A percentile compares a stretch with the other conserved stretches of the same genome.
These are phyloP conservation scores for Coronaproctus castanopsis DNA, from an alignment of 2,888 invertebrate genomes.

Conservation along the genomic window DNA sequence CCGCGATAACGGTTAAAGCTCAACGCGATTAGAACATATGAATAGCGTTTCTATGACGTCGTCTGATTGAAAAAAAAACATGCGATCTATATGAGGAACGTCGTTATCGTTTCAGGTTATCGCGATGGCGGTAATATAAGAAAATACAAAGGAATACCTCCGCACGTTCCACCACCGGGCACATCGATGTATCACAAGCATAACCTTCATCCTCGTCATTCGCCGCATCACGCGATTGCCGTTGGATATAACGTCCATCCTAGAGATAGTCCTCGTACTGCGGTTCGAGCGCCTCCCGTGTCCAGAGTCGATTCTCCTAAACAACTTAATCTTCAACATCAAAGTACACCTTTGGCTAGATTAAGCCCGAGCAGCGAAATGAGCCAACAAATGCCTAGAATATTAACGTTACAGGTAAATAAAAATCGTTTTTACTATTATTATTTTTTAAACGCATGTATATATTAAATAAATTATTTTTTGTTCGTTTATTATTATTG, in stretches of 20 bases:
- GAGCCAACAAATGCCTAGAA: conserved; percentile 75
- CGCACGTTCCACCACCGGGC: conserved; percentile 43
- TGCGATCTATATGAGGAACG: too few relatives aligned
- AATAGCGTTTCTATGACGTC: too few relatives aligned
- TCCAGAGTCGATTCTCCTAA: conserved; percentile 24
- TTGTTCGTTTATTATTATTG: too few relatives aligned
- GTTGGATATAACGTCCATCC: conserved; percentile 42
- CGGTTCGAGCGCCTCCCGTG: conserved; percentile 24
- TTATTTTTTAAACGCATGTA: too few relatives aligned
- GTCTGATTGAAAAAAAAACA: too few relatives aligned
- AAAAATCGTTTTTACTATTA: neutral
- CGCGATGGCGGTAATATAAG: conserved; percentile 64
- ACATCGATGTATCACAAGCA: conserved; percentile 37
- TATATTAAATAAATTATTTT: too few relatives aligned
- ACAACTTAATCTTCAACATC: conserved; percentile 36
- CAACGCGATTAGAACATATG: too few relatives aligned
- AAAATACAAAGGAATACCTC: conserved; percentile 72
- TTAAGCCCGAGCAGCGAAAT: conserved; percentile 80
- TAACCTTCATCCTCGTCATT: conserved; percentile 47
- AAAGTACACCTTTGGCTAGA: conserved; percentile 74
- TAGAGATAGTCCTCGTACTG: conserved; percentile 22
- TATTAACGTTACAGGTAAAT: conserved; percentile 44
- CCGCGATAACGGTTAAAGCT: too few relatives aligned
- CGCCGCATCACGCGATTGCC: conserved; percentile 48
- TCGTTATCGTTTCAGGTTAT: conserved; percentile 36